These are phyloP conservation scores for Aplidium turbinatum DNA, from an alignment of 23 tunicate species.

Conservation along the genomic window DNA sequence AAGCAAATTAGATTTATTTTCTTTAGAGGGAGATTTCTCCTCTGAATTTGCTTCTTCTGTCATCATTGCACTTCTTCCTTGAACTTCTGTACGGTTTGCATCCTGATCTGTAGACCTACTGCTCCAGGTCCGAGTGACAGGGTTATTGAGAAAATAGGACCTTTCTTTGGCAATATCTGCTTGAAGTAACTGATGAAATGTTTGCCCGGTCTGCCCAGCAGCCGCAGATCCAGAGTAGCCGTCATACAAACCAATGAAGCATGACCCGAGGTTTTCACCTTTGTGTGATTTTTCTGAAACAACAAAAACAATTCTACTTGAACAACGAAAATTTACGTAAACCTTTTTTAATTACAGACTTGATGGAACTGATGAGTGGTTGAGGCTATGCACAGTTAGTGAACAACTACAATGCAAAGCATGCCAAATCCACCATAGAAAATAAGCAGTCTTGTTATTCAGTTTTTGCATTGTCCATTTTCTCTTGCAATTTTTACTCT, in stretches of 20 bases:
- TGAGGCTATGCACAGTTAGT: no score
- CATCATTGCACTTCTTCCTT: slow-evolving; percentile 5
- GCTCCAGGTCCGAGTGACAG: neutral
- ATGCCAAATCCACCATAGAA: no score
- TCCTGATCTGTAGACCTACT: neutral
- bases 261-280: slow-evolving; percentile 10
- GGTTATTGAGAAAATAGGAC: neutral
- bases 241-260: slow-evolving; percentile 70
- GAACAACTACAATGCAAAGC: no score
- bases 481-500: no score
- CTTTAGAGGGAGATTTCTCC: neutral
- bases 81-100: neutral
- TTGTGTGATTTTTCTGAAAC: no score
- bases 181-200: slow-evolving; percentile 27
- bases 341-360: no score
- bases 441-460: no score
- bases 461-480: no score
- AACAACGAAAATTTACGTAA: no score
- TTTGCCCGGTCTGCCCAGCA: slow-evolving; percentile 30
- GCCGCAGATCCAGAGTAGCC: slow-evolving; percentile 68
- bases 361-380: no score
- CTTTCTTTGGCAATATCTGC: slow-evolving; percentile 14
- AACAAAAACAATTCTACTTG: no score
- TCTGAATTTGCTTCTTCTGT: no score
- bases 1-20: neutral